phyloP scores from a whole-genome alignment of 2,888 invertebrate species.

The Dynastes grantii region DNA sequence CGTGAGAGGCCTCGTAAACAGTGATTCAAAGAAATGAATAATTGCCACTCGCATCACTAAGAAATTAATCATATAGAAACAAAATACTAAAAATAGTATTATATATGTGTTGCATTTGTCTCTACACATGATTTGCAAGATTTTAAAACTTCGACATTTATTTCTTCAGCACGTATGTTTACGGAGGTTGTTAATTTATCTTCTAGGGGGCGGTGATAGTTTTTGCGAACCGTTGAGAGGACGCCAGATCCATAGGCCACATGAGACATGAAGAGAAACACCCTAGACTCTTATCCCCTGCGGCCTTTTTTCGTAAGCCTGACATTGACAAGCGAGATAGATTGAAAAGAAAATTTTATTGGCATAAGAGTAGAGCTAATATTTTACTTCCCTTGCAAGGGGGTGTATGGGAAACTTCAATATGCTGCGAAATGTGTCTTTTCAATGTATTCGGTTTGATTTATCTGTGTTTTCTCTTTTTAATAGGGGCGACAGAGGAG shows the following conservation, averaged over 20 bases:
- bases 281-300: conserved; percentile 2
- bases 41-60: background rate
- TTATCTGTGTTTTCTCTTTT: background rate
- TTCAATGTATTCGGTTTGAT: too few relatives aligned
- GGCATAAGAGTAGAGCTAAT: background rate
- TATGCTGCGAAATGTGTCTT: background rate
- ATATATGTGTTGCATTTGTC: background rate
- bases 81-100: conserved; percentile 6
- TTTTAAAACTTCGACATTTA: background rate
- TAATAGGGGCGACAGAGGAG: background rate
- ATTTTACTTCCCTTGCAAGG: background rate
- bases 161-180: conserved; percentile 1
- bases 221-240: background rate
- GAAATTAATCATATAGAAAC: conserved; percentile 12
- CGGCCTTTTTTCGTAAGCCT: background rate
- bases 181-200: conserved; percentile 21
- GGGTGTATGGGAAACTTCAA: background rate
- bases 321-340: conserved; percentile 15
- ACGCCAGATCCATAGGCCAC: conserved; percentile 19
- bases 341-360: conserved; percentile 30
- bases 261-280: background rate
- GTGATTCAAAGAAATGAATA: conserved; percentile 6
- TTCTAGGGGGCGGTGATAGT: background rate
- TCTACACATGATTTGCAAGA: background rate
- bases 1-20: conserved; percentile 17